Evolutionary conservation across 2,113 vertebrate genomes (phyloP).

Genomic region (Eretmochelys imbricata): DNA sequence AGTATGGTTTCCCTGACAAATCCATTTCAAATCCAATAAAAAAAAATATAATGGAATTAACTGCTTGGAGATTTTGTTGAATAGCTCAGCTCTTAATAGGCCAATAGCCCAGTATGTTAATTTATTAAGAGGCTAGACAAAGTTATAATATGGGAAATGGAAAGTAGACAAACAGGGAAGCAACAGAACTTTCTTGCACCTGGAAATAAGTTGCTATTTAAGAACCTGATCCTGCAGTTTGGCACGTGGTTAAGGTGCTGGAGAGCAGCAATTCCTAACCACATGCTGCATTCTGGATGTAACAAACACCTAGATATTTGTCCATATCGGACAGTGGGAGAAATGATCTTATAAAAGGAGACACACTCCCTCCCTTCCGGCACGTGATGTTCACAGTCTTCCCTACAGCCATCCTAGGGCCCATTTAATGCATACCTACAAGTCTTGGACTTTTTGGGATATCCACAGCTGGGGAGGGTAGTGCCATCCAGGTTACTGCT

Average conservation of each 20-base stretch:
- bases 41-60: constrained; percentile 40
- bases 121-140: not conserved
- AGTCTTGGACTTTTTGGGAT: not conserved
- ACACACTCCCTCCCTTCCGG: not conserved
- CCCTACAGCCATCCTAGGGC: not conserved
- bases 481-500: not conserved
- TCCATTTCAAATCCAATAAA: constrained; percentile 49
- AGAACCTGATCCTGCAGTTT: not conserved
- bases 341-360: not conserved
- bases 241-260: not conserved
- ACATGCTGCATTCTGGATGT: not conserved
- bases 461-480: not conserved
- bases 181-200: not conserved
- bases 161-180: not conserved
- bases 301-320: not conserved
- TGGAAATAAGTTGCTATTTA: not conserved
- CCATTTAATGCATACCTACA: not conserved
- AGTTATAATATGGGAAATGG: not conserved
- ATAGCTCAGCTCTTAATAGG: constrained; percentile 4
- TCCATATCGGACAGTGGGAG: not conserved
- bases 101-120: not conserved
- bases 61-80: constrained; percentile 16
- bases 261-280: not conserved
- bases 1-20: constrained; percentile 48
- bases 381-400: not conserved